phyloP scores from a whole-genome alignment of 2,797 vertebrate species.

The Labeo calbasu region DNA sequence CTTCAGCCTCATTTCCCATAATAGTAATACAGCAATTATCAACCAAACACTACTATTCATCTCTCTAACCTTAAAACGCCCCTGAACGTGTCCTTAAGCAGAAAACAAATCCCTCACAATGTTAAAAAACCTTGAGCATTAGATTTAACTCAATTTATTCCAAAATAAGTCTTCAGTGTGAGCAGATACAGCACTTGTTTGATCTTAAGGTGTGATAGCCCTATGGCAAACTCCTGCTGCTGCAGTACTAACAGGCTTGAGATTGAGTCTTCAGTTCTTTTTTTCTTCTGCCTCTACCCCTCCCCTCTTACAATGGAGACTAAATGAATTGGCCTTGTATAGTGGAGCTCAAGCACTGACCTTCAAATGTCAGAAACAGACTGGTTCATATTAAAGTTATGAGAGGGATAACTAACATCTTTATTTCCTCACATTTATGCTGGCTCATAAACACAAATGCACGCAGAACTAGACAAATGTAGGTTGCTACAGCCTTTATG shows the following conservation, averaged over 20 bases:
- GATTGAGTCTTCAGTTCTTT: neutral
- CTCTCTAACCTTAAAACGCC: neutral
- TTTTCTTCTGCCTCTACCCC: neutral
- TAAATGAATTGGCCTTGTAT: constrained; percentile 17
- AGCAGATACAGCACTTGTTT: constrained; percentile 1
- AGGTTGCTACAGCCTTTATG: constrained; percentile 21
- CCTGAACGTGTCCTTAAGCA: constrained; percentile 17
- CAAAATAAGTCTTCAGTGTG: constrained; percentile 3
- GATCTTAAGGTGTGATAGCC: constrained; percentile 25
- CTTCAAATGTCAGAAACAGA: constrained; percentile 50
- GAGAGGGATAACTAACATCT: constrained; percentile 28
- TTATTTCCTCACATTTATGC: constrained; percentile 11
- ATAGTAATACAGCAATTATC: constrained; percentile 26
- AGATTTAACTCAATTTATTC: constrained; percentile 30
- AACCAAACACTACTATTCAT: constrained; percentile 12
- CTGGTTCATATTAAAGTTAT: constrained; percentile 25
- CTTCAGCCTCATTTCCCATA: constrained; percentile 15
- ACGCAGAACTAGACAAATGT: constrained; percentile 24
- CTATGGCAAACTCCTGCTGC: constrained; percentile 22
- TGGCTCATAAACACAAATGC: constrained; percentile 33
- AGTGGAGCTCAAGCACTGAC: constrained; percentile 16
- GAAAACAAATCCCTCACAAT: constrained; percentile 2
- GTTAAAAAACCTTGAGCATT: neutral
- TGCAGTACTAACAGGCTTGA: constrained; percentile 11
- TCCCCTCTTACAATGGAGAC: neutral